Base-by-base conservation (phyloP, 2,888 invertebrate genomes). In the Blastobasis adustella region DNA sequence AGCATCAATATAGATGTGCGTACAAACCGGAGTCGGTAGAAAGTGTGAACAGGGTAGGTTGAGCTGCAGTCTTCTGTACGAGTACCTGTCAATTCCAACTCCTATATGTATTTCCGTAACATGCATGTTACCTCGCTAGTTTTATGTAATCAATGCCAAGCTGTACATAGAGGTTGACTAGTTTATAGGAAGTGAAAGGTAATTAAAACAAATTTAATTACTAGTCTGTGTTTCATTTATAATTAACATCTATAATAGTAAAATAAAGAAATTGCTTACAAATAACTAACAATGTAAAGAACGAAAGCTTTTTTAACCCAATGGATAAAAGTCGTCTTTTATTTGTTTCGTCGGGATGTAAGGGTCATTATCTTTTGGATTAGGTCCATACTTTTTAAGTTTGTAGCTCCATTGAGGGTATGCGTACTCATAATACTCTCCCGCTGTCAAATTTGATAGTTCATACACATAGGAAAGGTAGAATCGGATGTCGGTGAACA, bases 81-180 rank as follows among this genome's bases (percentile, higher is more conserved):
- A 23, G 23, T 23, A 23, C 23, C 23, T 23, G 23, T 23, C 23
- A 23, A 23, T 23, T 23, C 23, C 23, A 23, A 23, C 23, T 23
- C 23, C 23, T 23, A 23, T 23, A 23, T 23, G 2, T 23, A 38
- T 10, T 43, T 49, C 4, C 9, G 44, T 39, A 10, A 10, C 44
- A 41, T 53, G 37, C 49, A 45, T 45, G 44, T 48, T 49, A 52
- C 45, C 49, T 53, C 44, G 47, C 45, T 46, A 46, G 47, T 53
- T 52, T 49, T 56, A 58, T 60, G 58, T 66, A 62, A 67, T 61
- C 62, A 53, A 50, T 37, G 43, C 23, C 37, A 67, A 59, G 80
- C 79, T 87, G 86, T 87, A 86, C 54, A 88, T 87, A 86, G 76
- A 78, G 72, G 85, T 87, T 87, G 74, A 84, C 72, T 87, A 86